Base-by-base conservation (phyloP, 2,113 vertebrate species). In the Puntigrus tetrazona region DNA sequence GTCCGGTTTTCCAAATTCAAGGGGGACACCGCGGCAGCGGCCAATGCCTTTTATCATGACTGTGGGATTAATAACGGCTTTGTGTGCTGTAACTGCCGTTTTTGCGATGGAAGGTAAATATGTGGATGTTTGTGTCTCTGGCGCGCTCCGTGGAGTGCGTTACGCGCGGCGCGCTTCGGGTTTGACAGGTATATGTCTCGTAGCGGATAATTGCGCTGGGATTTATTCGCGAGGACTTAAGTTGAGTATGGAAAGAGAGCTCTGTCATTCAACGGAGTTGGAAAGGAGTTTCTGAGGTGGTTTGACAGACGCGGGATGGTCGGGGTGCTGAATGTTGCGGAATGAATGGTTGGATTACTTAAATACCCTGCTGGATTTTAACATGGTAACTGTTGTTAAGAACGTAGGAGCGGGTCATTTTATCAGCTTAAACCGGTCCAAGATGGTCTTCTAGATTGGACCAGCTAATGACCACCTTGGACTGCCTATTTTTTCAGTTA, bases 41-140 rank as follows among this genome's bases (percentile, higher is more conserved):
- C 91, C 80, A 91, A 90, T 85, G 88, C 87, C 88, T 81, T 90
- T 89, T 89, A 91, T 92, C 93, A 94, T 95, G 94, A 89, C 92
- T 87, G 91, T 92, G 93, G 94, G 93, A 94, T 92, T 94, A 92
- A 89, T 94, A 88, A 90, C 92, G 90, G 89, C 94, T 82, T 76
- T 95, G 52, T 92, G 92, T 91, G 91, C 82, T 85, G 89, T 95
- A 90, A 84, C 90, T 89, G 87, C 93, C 45, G 94, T 92, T 57
- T 93, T 93, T 83, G 93, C 92, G 50, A 93, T 94, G 92, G 94
- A 95, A 95, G 94, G 94, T 95, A 94, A 95, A 90, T 90, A 63
- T 80, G 4, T 84, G 61, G 85, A 85, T 85, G 81, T 69, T 14
- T 74, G 27, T 86, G 79, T 88, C 7, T 84, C 27, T 22, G 16